phyloP scores from a whole-genome alignment of 2,113 vertebrate species.

The Hippocampus guttulatus region DNA sequence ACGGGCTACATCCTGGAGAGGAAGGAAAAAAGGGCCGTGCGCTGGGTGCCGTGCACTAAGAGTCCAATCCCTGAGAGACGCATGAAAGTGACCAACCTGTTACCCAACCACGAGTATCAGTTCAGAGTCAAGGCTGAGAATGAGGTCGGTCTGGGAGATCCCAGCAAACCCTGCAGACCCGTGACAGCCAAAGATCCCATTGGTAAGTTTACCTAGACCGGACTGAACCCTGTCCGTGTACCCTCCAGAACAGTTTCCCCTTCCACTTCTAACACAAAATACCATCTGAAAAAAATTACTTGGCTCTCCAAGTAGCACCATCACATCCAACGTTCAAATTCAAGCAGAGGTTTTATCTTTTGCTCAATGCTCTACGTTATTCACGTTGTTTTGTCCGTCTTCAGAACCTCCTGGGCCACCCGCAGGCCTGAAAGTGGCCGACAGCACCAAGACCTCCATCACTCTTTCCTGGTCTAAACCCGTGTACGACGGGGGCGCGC shows the following conservation, averaged over 20 bases:
- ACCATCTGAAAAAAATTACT: no score
- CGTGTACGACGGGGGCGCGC: constrained; percentile 93
- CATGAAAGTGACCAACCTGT: constrained; percentile 89
- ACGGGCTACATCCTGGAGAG: constrained; percentile 96
- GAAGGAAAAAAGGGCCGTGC: constrained; percentile 86
- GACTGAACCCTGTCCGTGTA: neutral
- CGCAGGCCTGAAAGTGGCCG: constrained; percentile 84
- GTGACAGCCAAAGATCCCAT: constrained; percentile 94
- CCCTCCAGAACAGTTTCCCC: neutral
- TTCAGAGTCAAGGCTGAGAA: constrained; percentile 98
- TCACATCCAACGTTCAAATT: neutral
- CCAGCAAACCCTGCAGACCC: constrained; percentile 91
- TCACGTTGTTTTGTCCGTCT: constrained; percentile 24
- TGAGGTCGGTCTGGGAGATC: constrained; percentile 93
- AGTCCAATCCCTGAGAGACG: constrained; percentile 91
- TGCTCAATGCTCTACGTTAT: neutral
- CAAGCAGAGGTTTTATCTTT: neutral
- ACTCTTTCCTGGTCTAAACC: constrained; percentile 91
- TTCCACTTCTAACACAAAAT: no score
- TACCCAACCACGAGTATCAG: constrained; percentile 95
- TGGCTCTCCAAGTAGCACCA: neutral
- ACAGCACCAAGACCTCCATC: constrained; percentile 90
- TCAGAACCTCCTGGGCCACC: constrained; percentile 96
- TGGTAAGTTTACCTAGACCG: constrained; percentile 68
- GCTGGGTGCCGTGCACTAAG: constrained; percentile 95